Conservation (phyloP, 1,140 invertebrate genomes). For the Tetraneura akinire region DNA sequence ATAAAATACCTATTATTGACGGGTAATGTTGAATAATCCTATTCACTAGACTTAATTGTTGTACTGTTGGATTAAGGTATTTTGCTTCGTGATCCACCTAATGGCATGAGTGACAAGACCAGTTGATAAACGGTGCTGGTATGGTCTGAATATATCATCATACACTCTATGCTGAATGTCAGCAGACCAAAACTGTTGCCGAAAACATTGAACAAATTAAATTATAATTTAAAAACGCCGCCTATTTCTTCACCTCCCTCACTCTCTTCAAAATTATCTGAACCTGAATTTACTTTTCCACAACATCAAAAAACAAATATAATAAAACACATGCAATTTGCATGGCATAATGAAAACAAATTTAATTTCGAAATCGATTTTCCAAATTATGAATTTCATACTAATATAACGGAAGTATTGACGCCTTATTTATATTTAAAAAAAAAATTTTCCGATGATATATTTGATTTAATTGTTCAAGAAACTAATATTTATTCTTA, state of each 20-base stretch:
- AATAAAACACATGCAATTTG: slow-evolving; percentile 8
- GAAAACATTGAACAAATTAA: too few relatives aligned
- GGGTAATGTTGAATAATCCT: too few relatives aligned
- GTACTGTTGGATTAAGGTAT: too few relatives aligned
- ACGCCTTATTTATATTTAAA: slow-evolving; percentile 52
- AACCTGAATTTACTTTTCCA: neutral
- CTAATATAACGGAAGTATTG: neutral
- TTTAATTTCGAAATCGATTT: neutral
- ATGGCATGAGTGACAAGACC: too few relatives aligned
- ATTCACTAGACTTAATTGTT: too few relatives aligned
- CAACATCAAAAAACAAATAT: neutral
- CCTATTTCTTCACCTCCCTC: neutral
- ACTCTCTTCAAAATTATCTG: neutral
- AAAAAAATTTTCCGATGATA: slow-evolving; percentile 52
- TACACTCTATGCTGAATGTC: too few relatives aligned
- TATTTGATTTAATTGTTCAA: slow-evolving; percentile 51
- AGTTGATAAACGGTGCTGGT: too few relatives aligned
- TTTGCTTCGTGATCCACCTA: too few relatives aligned
- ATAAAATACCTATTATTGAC: too few relatives aligned
- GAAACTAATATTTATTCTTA: slow-evolving; percentile 53
- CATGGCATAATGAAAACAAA: neutral
- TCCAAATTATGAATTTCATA: neutral
- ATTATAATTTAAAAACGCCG: neutral
- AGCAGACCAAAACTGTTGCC: too few relatives aligned
- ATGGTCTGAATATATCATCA: too few relatives aligned